Percentiles rank a stretch among this genome's conserved stretches.
These are phyloP conservation scores for Agrochola litura DNA, from an alignment of 2,888 invertebrate genomes.

Conservation along the genomic window DNA sequence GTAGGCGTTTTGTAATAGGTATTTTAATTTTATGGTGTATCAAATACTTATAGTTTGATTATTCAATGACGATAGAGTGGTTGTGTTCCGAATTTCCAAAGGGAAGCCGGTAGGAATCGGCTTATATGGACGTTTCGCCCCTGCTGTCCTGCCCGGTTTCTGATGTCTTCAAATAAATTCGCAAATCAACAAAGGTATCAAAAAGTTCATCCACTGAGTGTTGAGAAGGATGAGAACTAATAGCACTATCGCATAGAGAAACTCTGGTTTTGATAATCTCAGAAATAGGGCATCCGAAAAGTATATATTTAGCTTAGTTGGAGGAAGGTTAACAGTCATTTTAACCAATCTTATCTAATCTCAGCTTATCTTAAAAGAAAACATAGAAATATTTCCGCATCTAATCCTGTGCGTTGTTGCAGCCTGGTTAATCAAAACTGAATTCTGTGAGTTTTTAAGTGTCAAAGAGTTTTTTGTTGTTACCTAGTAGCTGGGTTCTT, in stretches of 20 bases:
- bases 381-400: background rate
- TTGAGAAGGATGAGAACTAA: background rate
- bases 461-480: background rate
- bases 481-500: background rate
- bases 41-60: too few species aligned
- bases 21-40: too few species aligned
- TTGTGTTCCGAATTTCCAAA: too few species aligned
- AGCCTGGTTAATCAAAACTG: background rate
- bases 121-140: too few species aligned
- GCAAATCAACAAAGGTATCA: background rate
- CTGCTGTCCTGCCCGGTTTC: too few species aligned
- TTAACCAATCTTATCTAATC: background rate
- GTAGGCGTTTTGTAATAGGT: too few species aligned
- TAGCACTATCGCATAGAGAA: background rate
- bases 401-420: too few species aligned
- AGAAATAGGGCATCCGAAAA: background rate
- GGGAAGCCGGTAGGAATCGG: too few species aligned
- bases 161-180: background rate
- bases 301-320: background rate
- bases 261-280: background rate
- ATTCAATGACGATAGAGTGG: too few species aligned
- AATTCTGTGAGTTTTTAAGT: background rate
- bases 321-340: background rate
- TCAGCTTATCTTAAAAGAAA: slow-evolving; percentile 8
- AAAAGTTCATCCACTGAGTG: background rate